Base-by-base conservation (phyloP, 2,797 vertebrate species). In the Galaxias olidus region DNA sequence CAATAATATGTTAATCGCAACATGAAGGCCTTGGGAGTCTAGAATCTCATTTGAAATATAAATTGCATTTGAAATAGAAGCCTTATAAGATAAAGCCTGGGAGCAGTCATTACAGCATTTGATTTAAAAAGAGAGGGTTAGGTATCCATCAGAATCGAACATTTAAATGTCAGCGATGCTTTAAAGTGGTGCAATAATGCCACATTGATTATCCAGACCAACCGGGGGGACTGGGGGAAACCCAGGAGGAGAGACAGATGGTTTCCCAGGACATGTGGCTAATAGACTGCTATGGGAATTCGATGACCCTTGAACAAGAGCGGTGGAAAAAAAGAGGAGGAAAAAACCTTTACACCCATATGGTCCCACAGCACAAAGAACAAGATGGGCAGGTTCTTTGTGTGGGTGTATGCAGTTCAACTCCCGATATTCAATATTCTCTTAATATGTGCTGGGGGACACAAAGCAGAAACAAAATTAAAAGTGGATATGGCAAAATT, bases 391-490 rank as follows among this genome's bases (percentile, higher is more conserved):
- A 1, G 13, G 15, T 50, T 74, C 73, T 75, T 84, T 83, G 79
- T 81, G 67, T 59, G 71, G 46, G 59, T 52, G n/a, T n/a, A 59
- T 30, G 42, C 13, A 68, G 73, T 71, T 78, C 66, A 72, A 60
- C 52, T 72, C 62, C 52, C 55, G 14, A 1, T 49, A 49, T 49
- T 49, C n/a, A n/a, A n/a, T n/a, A n/a, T n/a, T n/a, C n/a, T n/a
- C n/a, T n/a, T n/a, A n/a, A n/a, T n/a, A 99, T 90, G 70, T 97
- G 97, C 94, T 98, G 85, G 90, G 97, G 98, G 91, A 99, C 95
- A 78, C 97, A 98, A 80, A 99, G 90, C 86, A 99, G 89, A 87
- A 99, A 98, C 83, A 99, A 68, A 84, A 97, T 99, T n/a, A n/a
- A n/a, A n/a, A n/a, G n/a, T n/a, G n/a, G n/a, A n/a, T n/a, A n/a